Evolutionary conservation across 2,888 invertebrate species (phyloP), one percentile per base, ranked within the genome.

Genomic region (Andrena flavipes): DNA sequence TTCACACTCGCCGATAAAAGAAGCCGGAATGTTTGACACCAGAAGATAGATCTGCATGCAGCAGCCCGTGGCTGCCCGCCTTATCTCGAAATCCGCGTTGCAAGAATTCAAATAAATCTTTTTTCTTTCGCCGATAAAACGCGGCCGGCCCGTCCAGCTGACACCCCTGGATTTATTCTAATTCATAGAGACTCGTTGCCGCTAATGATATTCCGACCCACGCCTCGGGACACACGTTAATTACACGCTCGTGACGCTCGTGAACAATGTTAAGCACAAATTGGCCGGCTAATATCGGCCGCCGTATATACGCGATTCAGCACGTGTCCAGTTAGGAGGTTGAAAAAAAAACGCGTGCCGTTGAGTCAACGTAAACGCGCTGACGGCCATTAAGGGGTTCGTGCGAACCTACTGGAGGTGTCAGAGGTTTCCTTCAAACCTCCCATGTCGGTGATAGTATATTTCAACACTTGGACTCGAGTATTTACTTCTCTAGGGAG

Each of bases 181-280:
- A 88, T 81, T 77, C 79, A 72, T 76, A 84, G 67, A 63, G 74
- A 80, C 68, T 63, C 76, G 68, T 60, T 54, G 48, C 64, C 60
- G 62, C 80, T 88, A 87, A 88, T 84, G 84, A 81, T 84, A 86
- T 86, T 83, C 80, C 54, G 51, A 68, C 68, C 84, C 70, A 83
- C 74, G 73, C 76, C 78, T 64, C 65, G 75, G 23, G 23, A 13
- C 68, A 51, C 62, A 71, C 67, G 73, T 79, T 85, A 87, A 87
- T 88, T 86, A 77, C 75, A 71, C 49, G 82, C 76, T 80, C 74
- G 78, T 80, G 74, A 85, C 77, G 75, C 65, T 74, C 78, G 72
- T 73, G 79, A 72, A 88, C 77, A 84, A 80, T 88, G 75, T 60
- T 71, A 81, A 48, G 33, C 73, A 73, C 79, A 86, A 84, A 86